These are phyloP conservation scores for Eristalis tenax DNA, from an alignment of 2,888 invertebrate species.

Conservation along the genomic window DNA sequence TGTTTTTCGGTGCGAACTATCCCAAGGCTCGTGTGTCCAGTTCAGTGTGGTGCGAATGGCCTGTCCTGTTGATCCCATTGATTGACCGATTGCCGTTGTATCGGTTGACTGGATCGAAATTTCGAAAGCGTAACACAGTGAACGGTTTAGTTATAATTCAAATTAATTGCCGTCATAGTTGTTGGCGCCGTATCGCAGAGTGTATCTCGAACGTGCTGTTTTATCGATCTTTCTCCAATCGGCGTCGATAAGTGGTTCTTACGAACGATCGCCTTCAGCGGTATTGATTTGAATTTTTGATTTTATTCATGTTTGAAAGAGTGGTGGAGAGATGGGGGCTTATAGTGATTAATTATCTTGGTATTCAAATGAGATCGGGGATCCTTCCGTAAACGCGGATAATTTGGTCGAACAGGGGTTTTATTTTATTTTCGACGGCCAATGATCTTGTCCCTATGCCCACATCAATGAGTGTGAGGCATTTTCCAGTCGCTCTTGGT, in stretches of 20 bases:
- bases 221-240: not conserved
- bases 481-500: too few relatives aligned
- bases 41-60: not conserved
- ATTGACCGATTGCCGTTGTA: not conserved
- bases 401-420: too few relatives aligned
- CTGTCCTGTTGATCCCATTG: not conserved
- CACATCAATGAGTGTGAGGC: too few relatives aligned
- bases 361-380: not conserved
- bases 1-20: too few relatives aligned
- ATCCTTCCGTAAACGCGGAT: not conserved
- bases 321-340: not conserved
- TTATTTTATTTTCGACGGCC: too few relatives aligned
- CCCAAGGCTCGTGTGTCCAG: not conserved
- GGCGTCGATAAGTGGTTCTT: constrained; percentile 48
- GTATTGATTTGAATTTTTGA: constrained; percentile 48
- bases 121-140: constrained; percentile 5
- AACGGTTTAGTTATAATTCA: constrained; percentile 42
- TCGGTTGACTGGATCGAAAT: not conserved
- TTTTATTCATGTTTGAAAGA: not conserved
- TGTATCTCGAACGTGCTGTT: not conserved
- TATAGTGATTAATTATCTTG: not conserved
- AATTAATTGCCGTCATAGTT: constrained; percentile 40
- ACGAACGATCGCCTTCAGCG: constrained; percentile 46
- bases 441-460: too few relatives aligned
- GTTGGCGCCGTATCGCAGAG: constrained; percentile 5